Evolutionary conservation across 2,888 invertebrate genomes (phyloP), one percentile per base, ranked within the genome.

Genomic region (Sinelater perroti): DNA sequence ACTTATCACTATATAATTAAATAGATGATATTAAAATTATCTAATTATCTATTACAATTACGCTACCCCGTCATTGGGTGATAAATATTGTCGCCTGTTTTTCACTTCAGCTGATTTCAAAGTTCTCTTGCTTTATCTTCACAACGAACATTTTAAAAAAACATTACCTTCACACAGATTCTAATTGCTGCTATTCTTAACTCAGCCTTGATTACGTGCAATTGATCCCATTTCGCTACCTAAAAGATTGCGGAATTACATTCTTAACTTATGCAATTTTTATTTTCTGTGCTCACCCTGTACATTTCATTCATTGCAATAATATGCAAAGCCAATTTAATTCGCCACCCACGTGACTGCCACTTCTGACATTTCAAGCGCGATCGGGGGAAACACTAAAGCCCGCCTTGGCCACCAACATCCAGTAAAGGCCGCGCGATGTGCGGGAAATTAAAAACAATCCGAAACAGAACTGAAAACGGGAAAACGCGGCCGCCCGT

Each of bases 31-130:
- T n/a, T n/a, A n/a, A n/a, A n/a, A n/a, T n/a, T n/a, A n/a, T n/a
- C n/a, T n/a, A n/a, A n/a, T 26, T 3, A 26, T 3, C 6, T 26
- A 26, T 10, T 26, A 26, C 28, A 26, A 26, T 26, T n/a, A n/a
- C n/a, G n/a, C n/a, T n/a, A n/a, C n/a, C n/a, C n/a, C n/a, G n/a
- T n/a, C n/a, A n/a, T n/a, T n/a, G n/a, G n/a, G n/a, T n/a, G n/a
- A n/a, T n/a, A n/a, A n/a, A n/a, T n/a, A n/a, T n/a, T n/a, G n/a
- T n/a, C n/a, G n/a, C n/a, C n/a, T n/a, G n/a, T n/a, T n/a, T n/a
- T n/a, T n/a, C n/a, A n/a, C n/a, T 54, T 56, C 56, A 60, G 18
- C 60, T 56, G 11, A 60, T 60, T 47, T 60, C 51, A 35, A 60
- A 60, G 52, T 56, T 55, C 51, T 60, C 60, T 11, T 60, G 60